These are phyloP conservation scores for Siphamia tubifer DNA, from an alignment of 2,113 vertebrate genomes.

Conservation along the genomic window DNA sequence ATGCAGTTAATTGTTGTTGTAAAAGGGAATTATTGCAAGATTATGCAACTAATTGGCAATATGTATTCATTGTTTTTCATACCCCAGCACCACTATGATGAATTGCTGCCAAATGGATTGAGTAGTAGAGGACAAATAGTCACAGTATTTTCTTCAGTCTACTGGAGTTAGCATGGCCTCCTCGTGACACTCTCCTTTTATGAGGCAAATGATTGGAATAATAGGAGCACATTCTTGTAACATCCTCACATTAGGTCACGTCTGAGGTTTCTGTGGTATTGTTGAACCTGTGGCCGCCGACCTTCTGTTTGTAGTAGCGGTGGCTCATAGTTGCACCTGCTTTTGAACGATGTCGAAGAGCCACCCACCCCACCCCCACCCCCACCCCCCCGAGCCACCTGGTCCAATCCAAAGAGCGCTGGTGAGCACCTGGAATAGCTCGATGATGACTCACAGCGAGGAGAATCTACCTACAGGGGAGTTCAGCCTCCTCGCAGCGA, in stretches of 20 bases:
- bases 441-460: slow-evolving; percentile 56
- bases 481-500: slow-evolving; percentile 18
- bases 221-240: slow-evolving; percentile 20
- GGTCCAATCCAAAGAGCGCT: slow-evolving; percentile 3
- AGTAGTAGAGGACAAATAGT: slow-evolving; percentile 6
- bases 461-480: slow-evolving; percentile 52
- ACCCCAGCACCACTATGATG: slow-evolving; percentile 4
- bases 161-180: slow-evolving; percentile 40
- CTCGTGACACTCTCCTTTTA: slow-evolving; percentile 51
- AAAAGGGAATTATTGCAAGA: slow-evolving; percentile 41
- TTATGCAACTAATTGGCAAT: slow-evolving; percentile 42
- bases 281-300: slow-evolving; percentile 18
- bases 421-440: slow-evolving; percentile 71
- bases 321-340: slow-evolving; percentile 63
- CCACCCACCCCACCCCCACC: too few species aligned
- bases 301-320: not conserved
- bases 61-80: slow-evolving; percentile 3
- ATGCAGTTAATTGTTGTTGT: slow-evolving; percentile 59
- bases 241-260: slow-evolving; percentile 37
- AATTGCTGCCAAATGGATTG: slow-evolving; percentile 14
- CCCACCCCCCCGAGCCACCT: slow-evolving; percentile 53
- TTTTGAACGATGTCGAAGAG: slow-evolving; percentile 31
- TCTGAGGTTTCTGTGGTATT: slow-evolving; percentile 5
- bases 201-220: slow-evolving; percentile 49
- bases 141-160: not conserved